A percentile compares a stretch with the other conserved stretches of the same genome.
Conservation (phyloP, 2,113 vertebrate species). For the Pteruthius melanotis region DNA sequence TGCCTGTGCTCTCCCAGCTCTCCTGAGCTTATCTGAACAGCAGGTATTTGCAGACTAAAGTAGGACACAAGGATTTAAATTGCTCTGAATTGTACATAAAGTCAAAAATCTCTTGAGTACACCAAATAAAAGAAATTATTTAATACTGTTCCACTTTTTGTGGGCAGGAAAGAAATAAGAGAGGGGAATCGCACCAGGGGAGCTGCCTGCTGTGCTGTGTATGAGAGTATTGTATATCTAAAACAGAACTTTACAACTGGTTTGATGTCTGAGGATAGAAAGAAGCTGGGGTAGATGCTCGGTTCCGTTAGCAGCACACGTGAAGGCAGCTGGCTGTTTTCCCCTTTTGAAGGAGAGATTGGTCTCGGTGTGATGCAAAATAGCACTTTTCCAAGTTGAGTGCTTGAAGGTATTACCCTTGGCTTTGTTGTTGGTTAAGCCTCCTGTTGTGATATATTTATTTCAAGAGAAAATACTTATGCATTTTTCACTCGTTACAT, state of each 20-base stretch:
- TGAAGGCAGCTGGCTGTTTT: not conserved
- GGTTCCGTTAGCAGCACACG: not conserved
- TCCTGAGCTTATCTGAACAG: not conserved
- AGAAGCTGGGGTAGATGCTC: not conserved
- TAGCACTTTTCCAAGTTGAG: not conserved
- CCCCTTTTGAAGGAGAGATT: not conserved
- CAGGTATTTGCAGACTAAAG: not conserved
- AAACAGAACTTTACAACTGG: not conserved
- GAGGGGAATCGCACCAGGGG: not conserved
- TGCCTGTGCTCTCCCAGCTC: not conserved
- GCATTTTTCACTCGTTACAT: not conserved
- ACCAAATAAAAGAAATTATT: not conserved
- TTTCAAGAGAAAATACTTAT: not conserved
- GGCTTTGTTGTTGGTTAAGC: not conserved
- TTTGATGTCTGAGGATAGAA: not conserved
- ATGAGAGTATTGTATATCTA: rapidly evolving
- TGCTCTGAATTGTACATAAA: not conserved
- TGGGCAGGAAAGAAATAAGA: not conserved
- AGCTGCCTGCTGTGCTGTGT: not conserved
- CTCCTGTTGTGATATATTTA: not conserved
- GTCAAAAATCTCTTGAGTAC: not conserved
- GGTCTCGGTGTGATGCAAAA: not conserved
- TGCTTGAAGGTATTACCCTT: not conserved
- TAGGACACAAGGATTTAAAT: not conserved
- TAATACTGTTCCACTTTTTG: not conserved